Evolutionary conservation across 2,888 invertebrate species (phyloP).

Genomic region (Scelioninae gen. 1): DNA sequence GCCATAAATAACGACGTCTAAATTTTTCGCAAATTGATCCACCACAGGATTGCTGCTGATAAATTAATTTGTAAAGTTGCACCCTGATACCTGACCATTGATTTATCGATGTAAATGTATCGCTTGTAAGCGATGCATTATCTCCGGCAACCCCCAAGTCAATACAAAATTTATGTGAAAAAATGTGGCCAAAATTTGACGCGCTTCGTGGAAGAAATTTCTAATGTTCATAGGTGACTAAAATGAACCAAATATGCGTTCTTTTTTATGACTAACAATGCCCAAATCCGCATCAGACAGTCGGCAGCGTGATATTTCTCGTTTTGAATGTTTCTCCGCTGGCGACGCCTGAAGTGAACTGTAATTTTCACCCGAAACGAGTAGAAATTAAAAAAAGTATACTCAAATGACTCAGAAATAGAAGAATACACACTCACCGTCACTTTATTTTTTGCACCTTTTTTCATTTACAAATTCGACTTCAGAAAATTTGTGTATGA

Average conservation of each 20-base stretch:
- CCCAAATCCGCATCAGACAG: constrained; percentile 62
- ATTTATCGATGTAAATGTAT: constrained; percentile 51
- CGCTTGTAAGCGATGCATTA: constrained; percentile 49
- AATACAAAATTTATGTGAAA: constrained; percentile 51
- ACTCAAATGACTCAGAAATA: constrained; percentile 52
- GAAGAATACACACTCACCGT: constrained; percentile 37
- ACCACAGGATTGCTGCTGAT: constrained; percentile 61
- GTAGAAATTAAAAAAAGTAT: constrained; percentile 58
- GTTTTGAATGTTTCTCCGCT: constrained; percentile 69
- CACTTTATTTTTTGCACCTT: constrained; percentile 20
- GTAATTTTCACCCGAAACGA: constrained; percentile 73
- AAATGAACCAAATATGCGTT: constrained; percentile 51
- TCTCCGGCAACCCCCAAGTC: constrained; percentile 31
- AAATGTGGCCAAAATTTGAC: constrained; percentile 28
- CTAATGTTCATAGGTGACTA: constrained; percentile 49
- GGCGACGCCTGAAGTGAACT: constrained; percentile 72
- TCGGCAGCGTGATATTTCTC: constrained; percentile 71
- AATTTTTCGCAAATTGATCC: constrained; percentile 49
- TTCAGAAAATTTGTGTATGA: too few species aligned
- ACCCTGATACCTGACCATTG: constrained; percentile 53
- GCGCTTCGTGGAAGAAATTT: constrained; percentile 7
- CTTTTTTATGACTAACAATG: constrained; percentile 75
- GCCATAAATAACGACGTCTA: constrained; percentile 48
- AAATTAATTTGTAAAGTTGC: constrained; percentile 57
- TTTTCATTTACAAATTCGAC: constrained; percentile 5